Base-by-base conservation (phyloP, 1,140 invertebrate species). In the Bactericera cockerelli region DNA sequence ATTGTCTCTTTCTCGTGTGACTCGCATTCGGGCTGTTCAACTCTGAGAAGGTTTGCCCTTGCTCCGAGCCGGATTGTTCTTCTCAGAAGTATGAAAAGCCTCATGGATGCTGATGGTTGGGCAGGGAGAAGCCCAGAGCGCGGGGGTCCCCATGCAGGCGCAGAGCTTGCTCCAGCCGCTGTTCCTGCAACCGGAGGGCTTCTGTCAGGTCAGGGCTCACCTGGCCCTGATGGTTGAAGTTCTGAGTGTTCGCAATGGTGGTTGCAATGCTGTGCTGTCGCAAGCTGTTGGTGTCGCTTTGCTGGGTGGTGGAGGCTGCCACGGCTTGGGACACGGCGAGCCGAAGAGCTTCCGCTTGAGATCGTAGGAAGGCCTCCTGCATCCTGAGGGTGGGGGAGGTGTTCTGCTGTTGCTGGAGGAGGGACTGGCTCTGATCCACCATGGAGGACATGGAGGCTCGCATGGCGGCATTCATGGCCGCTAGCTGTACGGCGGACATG, bases 321-420 rank as follows among this genome's bases (percentile, higher is more conserved):
- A 79, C 74, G 33, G 77, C 76, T 63, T 76, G 75, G 66, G 75
- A 74, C 63, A 89, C 86, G 14, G 87, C 87, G 62, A 89, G 70
- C 66, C 88, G 76, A 14, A 89, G 75, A 1, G 87, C 83, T 67
- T 89, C 87, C 1, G 87, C 86, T 64, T 90, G 87, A 56, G 84
- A 86, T 66, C 86, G 78, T 14, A 90, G 71, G 11, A 91, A 73
- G 0, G 85, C 87, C 70, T 90, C 85, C 63, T 78, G 76, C 74
- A 89, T 84, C 59, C 86, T 75, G 6, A 89, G 70, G 1, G 86
- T 81, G 4, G 85, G 81, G 65, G 83, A 80, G 2, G 75, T 74
- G 42, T 73, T 57, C 64, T 70, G 66, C 62, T 65, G 65, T 24
- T 71, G 70, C 25, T 67, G 62, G 26, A 60, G 42, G 22, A 62